Conservation (phyloP, 2,113 vertebrate species). For the Natator depressus region DNA sequence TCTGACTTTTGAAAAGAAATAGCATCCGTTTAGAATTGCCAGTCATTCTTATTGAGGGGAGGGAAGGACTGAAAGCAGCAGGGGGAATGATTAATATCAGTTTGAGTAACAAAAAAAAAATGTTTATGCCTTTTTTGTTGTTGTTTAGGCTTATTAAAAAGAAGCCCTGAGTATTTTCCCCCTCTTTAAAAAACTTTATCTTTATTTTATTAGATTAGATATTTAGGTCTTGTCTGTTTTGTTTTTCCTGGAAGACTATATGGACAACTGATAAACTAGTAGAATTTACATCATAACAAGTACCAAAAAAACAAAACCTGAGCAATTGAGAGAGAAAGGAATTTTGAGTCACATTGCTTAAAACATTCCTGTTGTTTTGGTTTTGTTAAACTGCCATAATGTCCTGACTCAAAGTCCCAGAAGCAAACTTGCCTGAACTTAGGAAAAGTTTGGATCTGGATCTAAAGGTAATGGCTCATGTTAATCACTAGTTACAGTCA, state of each 20-base stretch:
- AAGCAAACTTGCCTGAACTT: background rate
- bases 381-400: background rate
- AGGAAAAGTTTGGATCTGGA: background rate
- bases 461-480: background rate
- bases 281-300: background rate
- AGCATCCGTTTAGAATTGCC: conserved; percentile 40
- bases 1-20: conserved; percentile 52
- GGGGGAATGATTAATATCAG: conserved; percentile 38
- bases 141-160: background rate
- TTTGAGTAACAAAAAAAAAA: conserved; percentile 33
- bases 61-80: conserved; percentile 36
- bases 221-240: background rate
- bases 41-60: conserved; percentile 28
- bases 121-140: background rate
- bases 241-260: background rate
- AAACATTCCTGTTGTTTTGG: background rate
- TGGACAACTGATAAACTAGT: background rate
- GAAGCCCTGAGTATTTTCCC: background rate
- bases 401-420: background rate
- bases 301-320: background rate
- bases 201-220: background rate
- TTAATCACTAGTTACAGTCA: background rate
- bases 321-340: background rate
- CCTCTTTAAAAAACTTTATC: background rate
- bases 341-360: background rate